phyloP scores from a whole-genome alignment of 2,888 invertebrate genomes.

The Idaea straminata region DNA sequence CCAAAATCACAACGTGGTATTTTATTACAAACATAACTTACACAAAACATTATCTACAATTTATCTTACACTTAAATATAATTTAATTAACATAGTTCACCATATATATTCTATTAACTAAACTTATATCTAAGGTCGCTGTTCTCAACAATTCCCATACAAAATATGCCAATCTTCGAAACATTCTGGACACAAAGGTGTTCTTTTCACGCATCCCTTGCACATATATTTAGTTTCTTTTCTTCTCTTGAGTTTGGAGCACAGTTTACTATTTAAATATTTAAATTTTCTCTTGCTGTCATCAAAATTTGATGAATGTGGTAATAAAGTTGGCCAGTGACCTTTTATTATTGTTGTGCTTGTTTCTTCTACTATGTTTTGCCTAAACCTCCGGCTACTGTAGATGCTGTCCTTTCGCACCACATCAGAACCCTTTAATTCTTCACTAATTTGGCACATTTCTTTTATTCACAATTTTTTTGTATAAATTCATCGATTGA shows the following conservation, averaged over 20 bases:
- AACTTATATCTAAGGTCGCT: too few relatives aligned
- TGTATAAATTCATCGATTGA: slow-evolving; percentile 10
- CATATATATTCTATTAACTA: too few relatives aligned
- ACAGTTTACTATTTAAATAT: slow-evolving; percentile 11
- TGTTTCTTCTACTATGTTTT: slow-evolving; percentile 2
- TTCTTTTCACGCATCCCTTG: slow-evolving; percentile 11
- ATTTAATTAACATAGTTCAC: too few relatives aligned
- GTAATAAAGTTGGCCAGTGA: slow-evolving; percentile 7
- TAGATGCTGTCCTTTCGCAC: slow-evolving; percentile 9
- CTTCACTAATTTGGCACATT: slow-evolving; percentile 5
- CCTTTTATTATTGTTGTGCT: slow-evolving; percentile 4
- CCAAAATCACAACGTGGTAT: too few relatives aligned
- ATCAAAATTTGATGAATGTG: slow-evolving; percentile 1
- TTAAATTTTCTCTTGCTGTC: slow-evolving; percentile 9
- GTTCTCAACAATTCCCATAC: too few relatives aligned
- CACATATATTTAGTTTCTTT: slow-evolving; percentile 11
- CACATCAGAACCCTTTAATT: slow-evolving; percentile 8
- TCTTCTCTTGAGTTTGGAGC: slow-evolving; percentile 8
- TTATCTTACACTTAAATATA: too few relatives aligned
- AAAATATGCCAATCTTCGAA: slow-evolving; percentile 12
- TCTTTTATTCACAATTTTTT: slow-evolving; percentile 15
- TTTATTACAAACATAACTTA: too few relatives aligned
- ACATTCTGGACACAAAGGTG: slow-evolving; percentile 11
- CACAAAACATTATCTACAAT: too few relatives aligned
- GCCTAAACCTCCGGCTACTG: slow-evolving; percentile 7